Conservation (phyloP, 2,888 invertebrate species). For the Cantharis lateralis region DNA sequence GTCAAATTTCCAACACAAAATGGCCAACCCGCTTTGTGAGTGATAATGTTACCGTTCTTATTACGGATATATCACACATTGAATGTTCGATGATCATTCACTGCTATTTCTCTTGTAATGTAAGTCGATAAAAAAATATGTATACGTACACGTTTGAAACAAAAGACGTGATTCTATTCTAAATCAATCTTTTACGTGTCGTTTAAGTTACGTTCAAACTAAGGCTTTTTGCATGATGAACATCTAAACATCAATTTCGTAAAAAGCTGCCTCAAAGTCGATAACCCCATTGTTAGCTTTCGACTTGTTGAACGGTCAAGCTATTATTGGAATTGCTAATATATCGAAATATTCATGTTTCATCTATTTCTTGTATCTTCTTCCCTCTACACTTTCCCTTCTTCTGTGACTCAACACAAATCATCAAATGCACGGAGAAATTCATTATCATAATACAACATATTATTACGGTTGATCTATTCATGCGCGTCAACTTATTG, state of each 20-base stretch:
- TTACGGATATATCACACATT: neutral
- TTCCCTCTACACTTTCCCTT: too few relatives aligned
- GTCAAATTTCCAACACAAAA: neutral
- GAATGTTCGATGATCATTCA: neutral
- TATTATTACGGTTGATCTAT: too few relatives aligned
- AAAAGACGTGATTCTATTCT: neutral
- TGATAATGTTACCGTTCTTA: neutral
- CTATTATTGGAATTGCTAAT: too few relatives aligned
- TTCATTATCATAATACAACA: too few relatives aligned
- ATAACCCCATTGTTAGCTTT: too few relatives aligned
- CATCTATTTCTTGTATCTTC: too few relatives aligned
- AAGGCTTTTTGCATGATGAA: neutral
- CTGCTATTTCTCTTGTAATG: neutral
- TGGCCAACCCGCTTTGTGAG: neutral
- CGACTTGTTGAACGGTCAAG: too few relatives aligned
- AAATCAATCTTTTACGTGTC: neutral
- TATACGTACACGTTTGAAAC: neutral
- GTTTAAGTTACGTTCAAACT: neutral
- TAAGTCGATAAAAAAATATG: neutral
- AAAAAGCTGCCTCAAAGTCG: neutral
- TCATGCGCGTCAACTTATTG: too few relatives aligned
- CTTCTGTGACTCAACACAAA: too few relatives aligned
- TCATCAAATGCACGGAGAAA: too few relatives aligned
- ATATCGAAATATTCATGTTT: too few relatives aligned
- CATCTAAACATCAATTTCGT: neutral